Evolutionary conservation across 23 tunicate species (phyloP), one percentile per base, ranked within the genome.

Genomic region (Styela clava): DNA sequence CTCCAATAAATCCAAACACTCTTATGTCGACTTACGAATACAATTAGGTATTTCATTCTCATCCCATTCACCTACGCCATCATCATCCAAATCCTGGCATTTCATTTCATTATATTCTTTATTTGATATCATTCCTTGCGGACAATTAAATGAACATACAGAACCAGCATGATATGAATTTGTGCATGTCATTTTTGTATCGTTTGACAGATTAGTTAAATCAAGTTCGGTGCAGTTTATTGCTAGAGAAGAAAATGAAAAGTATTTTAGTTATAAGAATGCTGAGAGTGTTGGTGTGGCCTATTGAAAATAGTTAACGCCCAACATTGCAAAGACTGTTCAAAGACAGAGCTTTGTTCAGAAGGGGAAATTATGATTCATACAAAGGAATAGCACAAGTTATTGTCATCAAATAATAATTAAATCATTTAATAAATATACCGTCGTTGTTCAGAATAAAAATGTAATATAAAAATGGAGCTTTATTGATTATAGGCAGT

Each of bases 1-100:
- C n/a, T n/a, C n/a, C n/a, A n/a, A n/a, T n/a, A n/a, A n/a, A n/a
- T n/a, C n/a, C n/a, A n/a, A n/a, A n/a, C n/a, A n/a, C n/a, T n/a
- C n/a, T n/a, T n/a, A n/a, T n/a, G n/a, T n/a, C n/a, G n/a, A 16
- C 37, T 30, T 30, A 71, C 77, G 37, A 21, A 29, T n/a, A 30
- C 81, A 76, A 24, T 76, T 76, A 33, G 81, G 81, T 12, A 44
- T 51, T 27, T 52, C 65, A 52, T 24, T 31, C 19, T 19, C 77
- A 71, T 52, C 2, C 81, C 81, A 76, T 76, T 76, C 81, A 7
- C 81, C 81, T 7, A 76, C 81, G 20, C 64, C 64, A 24, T 76
- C 81, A 44, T 44, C 33, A 76, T 76, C 81, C 21, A 27, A 21
- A 52, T 76, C 81, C n/a, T 35, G 52, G 27, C 81, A 76, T 44